Evolutionary conservation across 2,113 vertebrate species (phyloP).

Genomic region (western clawed frog (Xenopus tropicalis)): DNA sequence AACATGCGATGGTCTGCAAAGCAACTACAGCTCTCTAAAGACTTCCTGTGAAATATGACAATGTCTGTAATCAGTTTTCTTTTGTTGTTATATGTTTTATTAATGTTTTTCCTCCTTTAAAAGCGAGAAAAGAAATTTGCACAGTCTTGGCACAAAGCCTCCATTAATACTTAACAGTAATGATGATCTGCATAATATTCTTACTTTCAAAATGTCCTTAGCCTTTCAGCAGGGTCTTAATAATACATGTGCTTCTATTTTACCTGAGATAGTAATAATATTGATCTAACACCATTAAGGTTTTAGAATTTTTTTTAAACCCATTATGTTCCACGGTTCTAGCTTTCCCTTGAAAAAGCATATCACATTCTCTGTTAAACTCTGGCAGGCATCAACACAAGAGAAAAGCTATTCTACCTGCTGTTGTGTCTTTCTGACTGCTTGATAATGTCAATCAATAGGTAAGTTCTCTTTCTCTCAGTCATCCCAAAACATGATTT

Average conservation of each 20-base stretch:
- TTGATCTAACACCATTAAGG: constrained; percentile 73
- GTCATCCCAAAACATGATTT: constrained; percentile 57
- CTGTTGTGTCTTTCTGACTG: constrained; percentile 60
- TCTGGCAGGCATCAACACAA: constrained; percentile 64
- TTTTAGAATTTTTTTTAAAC: constrained; percentile 59
- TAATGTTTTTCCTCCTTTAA: neutral
- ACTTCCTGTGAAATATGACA: constrained; percentile 6
- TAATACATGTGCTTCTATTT: constrained; percentile 65
- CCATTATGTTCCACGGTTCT: constrained; percentile 60
- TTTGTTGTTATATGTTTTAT: constrained; percentile 12
- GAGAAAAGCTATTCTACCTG: constrained; percentile 66
- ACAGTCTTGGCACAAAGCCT: constrained; percentile 19
- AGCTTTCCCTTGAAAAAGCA: constrained; percentile 57
- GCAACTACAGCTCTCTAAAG: constrained; percentile 10
- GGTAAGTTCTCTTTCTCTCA: constrained; percentile 59
- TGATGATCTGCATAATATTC: constrained; percentile 52
- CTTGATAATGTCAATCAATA: constrained; percentile 74
- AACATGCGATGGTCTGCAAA: constrained; percentile 12
- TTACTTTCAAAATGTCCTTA: constrained; percentile 50
- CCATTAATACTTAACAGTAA: constrained; percentile 61
- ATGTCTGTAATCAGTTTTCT: constrained; percentile 18
- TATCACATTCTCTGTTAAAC: constrained; percentile 64
- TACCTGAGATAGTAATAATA: constrained; percentile 65
- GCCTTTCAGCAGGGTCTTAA: constrained; percentile 60
- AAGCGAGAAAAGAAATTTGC: constrained; percentile 12